phyloP scores from a whole-genome alignment of 1,140 invertebrate species.

The Agrilus planipennis region DNA sequence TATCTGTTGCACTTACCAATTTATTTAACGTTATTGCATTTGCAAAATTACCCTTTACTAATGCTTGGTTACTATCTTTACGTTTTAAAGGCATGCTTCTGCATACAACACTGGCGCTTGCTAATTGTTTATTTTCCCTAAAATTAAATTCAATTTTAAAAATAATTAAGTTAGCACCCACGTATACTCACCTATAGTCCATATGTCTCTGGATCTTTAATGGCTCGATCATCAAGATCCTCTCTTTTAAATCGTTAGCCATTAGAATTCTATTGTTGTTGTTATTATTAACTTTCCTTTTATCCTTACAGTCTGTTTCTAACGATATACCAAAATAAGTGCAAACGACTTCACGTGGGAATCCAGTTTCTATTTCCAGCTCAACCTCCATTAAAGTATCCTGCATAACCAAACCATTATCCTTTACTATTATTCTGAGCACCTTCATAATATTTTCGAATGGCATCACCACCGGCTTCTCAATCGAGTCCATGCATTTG shows the following conservation, averaged over 20 bases:
- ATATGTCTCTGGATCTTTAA: slow-evolving; percentile 57
- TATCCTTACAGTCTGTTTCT: slow-evolving; percentile 18
- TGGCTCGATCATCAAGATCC: slow-evolving; percentile 41
- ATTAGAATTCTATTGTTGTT: slow-evolving; percentile 16
- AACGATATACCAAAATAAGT: slow-evolving; percentile 41
- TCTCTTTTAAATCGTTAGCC: slow-evolving; percentile 44
- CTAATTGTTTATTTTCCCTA: slow-evolving; percentile 66
- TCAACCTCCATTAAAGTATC: slow-evolving; percentile 46
- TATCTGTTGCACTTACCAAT: slow-evolving; percentile 26
- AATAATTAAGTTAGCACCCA: too few species aligned
- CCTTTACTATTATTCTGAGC: slow-evolving; percentile 36
- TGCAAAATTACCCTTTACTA: slow-evolving; percentile 47
- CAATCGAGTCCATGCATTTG: slow-evolving; percentile 47
- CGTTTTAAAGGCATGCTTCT: slow-evolving; percentile 37
- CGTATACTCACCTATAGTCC: slow-evolving; percentile 62
- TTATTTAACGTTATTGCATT: slow-evolving; percentile 43
- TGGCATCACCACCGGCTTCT: slow-evolving; percentile 28
- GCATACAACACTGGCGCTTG: slow-evolving; percentile 50
- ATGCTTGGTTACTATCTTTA: slow-evolving; percentile 27
- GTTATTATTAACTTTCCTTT: slow-evolving; percentile 13
- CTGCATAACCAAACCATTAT: slow-evolving; percentile 39
- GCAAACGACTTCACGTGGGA: slow-evolving; percentile 45
- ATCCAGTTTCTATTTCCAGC: slow-evolving; percentile 43
- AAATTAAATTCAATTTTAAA: too few species aligned
- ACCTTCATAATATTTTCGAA: slow-evolving; percentile 37